phyloP scores from a whole-genome alignment of 2,113 vertebrate genomes.

The Collichthys lucidus region DNA sequence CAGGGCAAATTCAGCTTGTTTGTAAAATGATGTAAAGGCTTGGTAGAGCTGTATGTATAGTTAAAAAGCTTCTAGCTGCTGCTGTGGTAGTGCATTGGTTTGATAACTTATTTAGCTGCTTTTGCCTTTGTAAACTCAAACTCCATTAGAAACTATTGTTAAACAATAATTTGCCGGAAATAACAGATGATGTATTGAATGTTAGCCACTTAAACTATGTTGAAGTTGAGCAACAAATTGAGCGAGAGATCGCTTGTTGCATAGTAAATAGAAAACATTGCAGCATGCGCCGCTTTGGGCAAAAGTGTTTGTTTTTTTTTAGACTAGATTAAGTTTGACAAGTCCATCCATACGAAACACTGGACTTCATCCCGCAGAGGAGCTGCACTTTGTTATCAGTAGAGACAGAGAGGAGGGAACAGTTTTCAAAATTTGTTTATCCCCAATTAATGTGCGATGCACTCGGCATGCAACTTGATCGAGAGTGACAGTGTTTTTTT shows the following conservation, averaged over 20 bases:
- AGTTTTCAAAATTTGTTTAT: slow-evolving; percentile 63
- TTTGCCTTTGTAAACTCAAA: slow-evolving; percentile 23
- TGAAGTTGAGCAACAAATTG: slow-evolving; percentile 25
- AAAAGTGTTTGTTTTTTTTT: slow-evolving; percentile 55
- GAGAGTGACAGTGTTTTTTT: slow-evolving; percentile 53
- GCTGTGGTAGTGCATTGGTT: background rate
- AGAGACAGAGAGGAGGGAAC: slow-evolving; percentile 13
- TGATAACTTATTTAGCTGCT: background rate
- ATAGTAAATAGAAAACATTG: slow-evolving; percentile 30
- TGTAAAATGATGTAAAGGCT: slow-evolving; percentile 6
- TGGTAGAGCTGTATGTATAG: background rate
- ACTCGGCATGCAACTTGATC: slow-evolving; percentile 30
- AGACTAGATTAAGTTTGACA: slow-evolving; percentile 68
- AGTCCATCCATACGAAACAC: slow-evolving; percentile 54
- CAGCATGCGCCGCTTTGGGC: slow-evolving; percentile 12
- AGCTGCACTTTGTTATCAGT: slow-evolving; percentile 43
- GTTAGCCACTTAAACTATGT: slow-evolving; percentile 11
- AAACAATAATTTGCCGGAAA: slow-evolving; percentile 13
- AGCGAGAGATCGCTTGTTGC: slow-evolving; percentile 7
- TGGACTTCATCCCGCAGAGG: slow-evolving; percentile 40
- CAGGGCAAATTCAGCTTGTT: background rate
- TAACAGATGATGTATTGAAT: slow-evolving; percentile 12
- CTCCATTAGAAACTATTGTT: background rate
- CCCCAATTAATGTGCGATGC: slow-evolving; percentile 51
- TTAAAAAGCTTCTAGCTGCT: slow-evolving; percentile 2